phyloP scores from a whole-genome alignment of 2,797 vertebrate species.

The Peromyscus eremicus region DNA sequence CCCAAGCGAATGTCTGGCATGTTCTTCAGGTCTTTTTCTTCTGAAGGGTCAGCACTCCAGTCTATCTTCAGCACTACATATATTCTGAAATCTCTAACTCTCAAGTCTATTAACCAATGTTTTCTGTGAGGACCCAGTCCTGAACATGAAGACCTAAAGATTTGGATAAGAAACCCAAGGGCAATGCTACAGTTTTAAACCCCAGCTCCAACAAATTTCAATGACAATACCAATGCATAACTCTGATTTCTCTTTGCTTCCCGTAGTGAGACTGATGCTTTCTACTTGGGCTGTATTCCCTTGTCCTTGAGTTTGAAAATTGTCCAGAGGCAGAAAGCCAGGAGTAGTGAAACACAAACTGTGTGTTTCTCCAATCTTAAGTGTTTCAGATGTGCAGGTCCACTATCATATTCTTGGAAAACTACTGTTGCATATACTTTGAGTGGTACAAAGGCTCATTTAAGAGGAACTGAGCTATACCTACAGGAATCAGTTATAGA shows the following conservation, averaged over 20 bases:
- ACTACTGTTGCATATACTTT: constrained; percentile 31
- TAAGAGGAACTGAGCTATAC: constrained; percentile 43
- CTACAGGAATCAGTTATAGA: constrained; percentile 2
- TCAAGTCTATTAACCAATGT: neutral
- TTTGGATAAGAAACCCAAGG: neutral
- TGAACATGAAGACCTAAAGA: constrained; percentile 3
- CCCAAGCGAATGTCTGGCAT: neutral
- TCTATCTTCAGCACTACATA: neutral
- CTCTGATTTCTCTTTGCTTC: constrained; percentile 11
- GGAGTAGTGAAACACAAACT: neutral
- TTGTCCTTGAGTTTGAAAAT: neutral
- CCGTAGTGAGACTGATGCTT: constrained; percentile 8
- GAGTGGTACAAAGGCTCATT: constrained; percentile 10
- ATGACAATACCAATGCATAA: constrained; percentile 11
- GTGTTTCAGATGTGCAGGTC: neutral
- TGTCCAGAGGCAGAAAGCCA: constrained; percentile 40
- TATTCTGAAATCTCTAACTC: constrained; percentile 32
- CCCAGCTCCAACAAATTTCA: neutral
- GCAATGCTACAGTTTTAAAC: constrained; percentile 1
- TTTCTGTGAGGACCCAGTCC: neutral
- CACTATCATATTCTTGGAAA: constrained; percentile 52
- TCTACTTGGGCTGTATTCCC: neutral
- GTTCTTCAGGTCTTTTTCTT: constrained; percentile 29
- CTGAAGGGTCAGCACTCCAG: neutral
- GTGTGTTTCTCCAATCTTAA: neutral